Evolutionary conservation across 2,797 vertebrate species (phyloP), one percentile per base, ranked within the genome.

Genomic region (Erithacus rubecula): DNA sequence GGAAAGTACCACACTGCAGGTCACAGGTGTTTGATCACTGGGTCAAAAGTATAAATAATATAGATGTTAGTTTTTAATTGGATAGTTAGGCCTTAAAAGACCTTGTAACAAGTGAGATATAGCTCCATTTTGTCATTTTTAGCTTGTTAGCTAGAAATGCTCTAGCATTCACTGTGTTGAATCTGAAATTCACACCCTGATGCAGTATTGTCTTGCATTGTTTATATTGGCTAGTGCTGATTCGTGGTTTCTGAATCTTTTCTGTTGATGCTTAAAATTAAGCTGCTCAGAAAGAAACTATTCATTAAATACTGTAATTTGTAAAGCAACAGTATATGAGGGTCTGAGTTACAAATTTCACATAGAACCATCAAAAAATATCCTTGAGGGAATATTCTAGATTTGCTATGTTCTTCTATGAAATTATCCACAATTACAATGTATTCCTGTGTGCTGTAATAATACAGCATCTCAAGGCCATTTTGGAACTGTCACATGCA

Each of bases 241-340:
- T 76, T 21, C 37, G 29, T 32, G 59, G 34, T 52, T 92, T 64
- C 43, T 4, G 3, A 37, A 24, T 43, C 26, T 83, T 94, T 67
- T 22, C 46, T 91, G 9, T 10, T 46, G 34, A 27, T 92, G 9
- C 15, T 88, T 91, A 85, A 49, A 84, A 92, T 39, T 83, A 41
- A 78, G 18, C 12, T 46, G 32, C 15, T 77, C 53, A 11, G 87
- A 85, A 93, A 72, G 70, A 89, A 93, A 65, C 72, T 10, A 10
- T 26, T 96, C 43, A 75, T 83, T 95, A 86, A 88, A 91, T 64
- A 18, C 58, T 81, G n/a, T 78, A 37, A 21, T 79, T 89, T 70
- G 23, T 72, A 84, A 92, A 86, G 27, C 70, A 83, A 15, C 15
- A 15, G 32, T 56, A 30, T 23, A 3, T 26, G 36, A 91, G 20